These are phyloP conservation scores for Cryptocephalus primarius DNA, from an alignment of 2,888 invertebrate species.

Conservation along the genomic window DNA sequence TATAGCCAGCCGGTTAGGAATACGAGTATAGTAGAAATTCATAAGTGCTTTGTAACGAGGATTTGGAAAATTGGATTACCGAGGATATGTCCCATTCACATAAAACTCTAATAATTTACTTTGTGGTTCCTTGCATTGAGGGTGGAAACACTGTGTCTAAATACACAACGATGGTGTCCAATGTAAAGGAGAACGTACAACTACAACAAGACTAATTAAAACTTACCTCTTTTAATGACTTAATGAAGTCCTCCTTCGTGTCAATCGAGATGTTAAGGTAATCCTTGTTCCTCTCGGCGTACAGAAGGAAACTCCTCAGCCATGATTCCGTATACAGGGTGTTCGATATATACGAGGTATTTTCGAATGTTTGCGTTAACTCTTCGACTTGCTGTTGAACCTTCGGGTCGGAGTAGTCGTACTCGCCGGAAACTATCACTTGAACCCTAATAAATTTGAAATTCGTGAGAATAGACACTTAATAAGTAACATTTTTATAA, in stretches of 20 bases:
- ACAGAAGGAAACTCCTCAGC: slow-evolving; percentile 71
- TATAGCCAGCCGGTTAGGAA: too few species aligned
- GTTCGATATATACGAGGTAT: slow-evolving; percentile 64
- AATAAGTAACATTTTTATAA: too few species aligned
- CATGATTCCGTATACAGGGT: slow-evolving; percentile 81
- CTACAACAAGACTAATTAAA: too few species aligned
- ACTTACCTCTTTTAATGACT: slow-evolving; percentile 60
- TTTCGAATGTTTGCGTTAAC: slow-evolving; percentile 65
- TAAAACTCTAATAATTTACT: too few species aligned
- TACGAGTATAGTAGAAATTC: too few species aligned
- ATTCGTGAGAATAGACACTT: not conserved
- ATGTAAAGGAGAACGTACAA: too few species aligned
- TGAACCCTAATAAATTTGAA: slow-evolving; percentile 36
- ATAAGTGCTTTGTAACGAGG: too few species aligned
- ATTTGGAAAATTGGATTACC: too few species aligned
- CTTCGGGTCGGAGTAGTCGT: slow-evolving; percentile 70
- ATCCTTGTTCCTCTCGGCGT: slow-evolving; percentile 62
- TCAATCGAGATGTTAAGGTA: slow-evolving; percentile 67
- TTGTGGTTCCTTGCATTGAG: too few species aligned
- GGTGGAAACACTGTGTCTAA: too few species aligned
- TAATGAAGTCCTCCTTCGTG: slow-evolving; percentile 61
- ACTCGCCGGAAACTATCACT: slow-evolving; percentile 70
- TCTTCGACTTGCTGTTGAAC: slow-evolving; percentile 70
- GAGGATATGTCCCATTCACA: too few species aligned
- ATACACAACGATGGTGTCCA: too few species aligned